Evolutionary conservation across 2,797 vertebrate species (phyloP).

Genomic region (Rhabdophis nuchalis): DNA sequence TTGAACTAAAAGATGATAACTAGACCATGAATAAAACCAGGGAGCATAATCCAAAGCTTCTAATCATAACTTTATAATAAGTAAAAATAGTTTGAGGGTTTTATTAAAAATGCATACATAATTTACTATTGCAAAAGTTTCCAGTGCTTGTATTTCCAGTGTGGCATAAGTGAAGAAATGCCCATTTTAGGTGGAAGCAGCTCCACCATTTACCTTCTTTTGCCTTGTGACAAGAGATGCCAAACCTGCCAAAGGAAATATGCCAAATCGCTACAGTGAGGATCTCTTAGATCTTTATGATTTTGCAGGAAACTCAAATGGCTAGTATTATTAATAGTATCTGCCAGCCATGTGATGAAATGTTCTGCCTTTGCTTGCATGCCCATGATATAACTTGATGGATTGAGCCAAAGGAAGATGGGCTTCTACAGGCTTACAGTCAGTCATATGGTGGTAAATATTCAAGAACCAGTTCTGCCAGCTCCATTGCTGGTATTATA

Average conservation of each 20-base stretch:
- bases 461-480: neutral
- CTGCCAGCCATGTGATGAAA: neutral
- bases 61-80: neutral
- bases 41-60: neutral
- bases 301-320: neutral
- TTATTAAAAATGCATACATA: neutral
- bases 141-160: neutral
- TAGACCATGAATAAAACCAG: neutral
- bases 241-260: neutral
- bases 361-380: neutral
- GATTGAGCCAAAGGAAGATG: neutral
- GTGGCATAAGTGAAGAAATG: neutral
- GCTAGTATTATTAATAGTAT: neutral
- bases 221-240: neutral
- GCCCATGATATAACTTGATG: neutral
- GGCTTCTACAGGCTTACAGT: neutral
- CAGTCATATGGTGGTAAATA: neutral
- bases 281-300: neutral
- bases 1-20: neutral
- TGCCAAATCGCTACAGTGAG: neutral
- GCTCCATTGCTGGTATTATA: neutral
- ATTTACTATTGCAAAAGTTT: neutral
- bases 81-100: neutral
- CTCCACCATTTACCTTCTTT: neutral
- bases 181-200: neutral